These are phyloP conservation scores for Medauroidea extradentata DNA, from an alignment of 1,140 invertebrate genomes.

Conservation along the genomic window DNA sequence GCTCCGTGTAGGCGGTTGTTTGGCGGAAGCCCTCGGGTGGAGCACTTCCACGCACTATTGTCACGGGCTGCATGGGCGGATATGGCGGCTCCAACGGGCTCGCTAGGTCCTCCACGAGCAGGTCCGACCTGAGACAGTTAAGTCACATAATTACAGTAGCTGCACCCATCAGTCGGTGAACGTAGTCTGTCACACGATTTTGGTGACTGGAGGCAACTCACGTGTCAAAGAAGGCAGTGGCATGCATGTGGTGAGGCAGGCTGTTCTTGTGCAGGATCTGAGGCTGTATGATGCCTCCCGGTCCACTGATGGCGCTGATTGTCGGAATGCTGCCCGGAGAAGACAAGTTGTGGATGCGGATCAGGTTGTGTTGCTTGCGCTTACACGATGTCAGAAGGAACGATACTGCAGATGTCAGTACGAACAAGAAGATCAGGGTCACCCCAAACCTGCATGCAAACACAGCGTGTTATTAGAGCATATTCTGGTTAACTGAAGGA, in stretches of 20 bases:
- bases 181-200: too few relatives aligned
- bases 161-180: too few relatives aligned
- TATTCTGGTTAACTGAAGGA: too few relatives aligned
- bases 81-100: constrained; percentile 27
- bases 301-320: constrained; percentile 21
- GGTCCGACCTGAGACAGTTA: constrained; percentile 12
- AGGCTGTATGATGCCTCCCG: constrained; percentile 30
- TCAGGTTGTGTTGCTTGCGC: constrained; percentile 25
- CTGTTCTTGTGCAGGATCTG: constrained; percentile 19
- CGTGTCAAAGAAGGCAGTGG: constrained; percentile 4
- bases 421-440: constrained; percentile 23
- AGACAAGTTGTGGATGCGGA: constrained; percentile 24
- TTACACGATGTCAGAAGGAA: constrained; percentile 25
- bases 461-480: too few relatives aligned
- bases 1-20: constrained; percentile 28
- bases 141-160: too few relatives aligned
- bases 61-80: constrained; percentile 28
- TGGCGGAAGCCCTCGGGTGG: constrained; percentile 29
- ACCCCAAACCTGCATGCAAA: constrained; percentile 31
- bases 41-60: constrained; percentile 24
- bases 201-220: neutral
- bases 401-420: constrained; percentile 24
- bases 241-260: constrained; percentile 1
- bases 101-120: constrained; percentile 23
- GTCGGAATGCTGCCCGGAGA: constrained; percentile 5